Percentiles rank a stretch among this genome's conserved stretches.
Evolutionary conservation across 2,888 invertebrate species (phyloP).

Genomic region (Rhogogaster chlorosoma): DNA sequence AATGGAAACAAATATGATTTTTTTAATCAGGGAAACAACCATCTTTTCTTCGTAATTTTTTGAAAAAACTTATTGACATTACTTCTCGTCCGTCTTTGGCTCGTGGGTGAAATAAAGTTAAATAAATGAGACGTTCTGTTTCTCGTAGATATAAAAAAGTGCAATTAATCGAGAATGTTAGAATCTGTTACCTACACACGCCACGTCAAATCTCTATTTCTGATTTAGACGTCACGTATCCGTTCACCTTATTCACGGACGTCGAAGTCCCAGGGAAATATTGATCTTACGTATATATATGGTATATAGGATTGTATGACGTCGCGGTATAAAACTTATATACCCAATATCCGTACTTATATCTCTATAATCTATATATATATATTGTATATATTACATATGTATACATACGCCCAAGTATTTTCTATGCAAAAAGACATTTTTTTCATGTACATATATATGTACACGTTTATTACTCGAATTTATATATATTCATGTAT

Average conservation of each 20-base stretch:
- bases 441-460: no score
- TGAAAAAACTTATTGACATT: no score
- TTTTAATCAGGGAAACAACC: no score
- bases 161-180: background rate
- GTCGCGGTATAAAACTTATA: background rate
- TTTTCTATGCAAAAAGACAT: background rate
- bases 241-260: background rate
- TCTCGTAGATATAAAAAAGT: background rate
- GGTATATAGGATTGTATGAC: background rate
- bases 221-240: background rate
- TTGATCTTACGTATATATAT: background rate
- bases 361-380: no score
- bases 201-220: background rate
- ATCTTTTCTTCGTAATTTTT: no score
- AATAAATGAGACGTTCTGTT: no score
- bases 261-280: slow-evolving; percentile 23
- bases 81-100: no score
- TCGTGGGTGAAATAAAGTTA: background rate
- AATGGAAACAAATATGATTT: no score
- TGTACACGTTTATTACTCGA: no score
- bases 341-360: background rate
- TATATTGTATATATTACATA: no score
- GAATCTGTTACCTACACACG: background rate
- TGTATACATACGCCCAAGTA: background rate
- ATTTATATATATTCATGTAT: no score